A percentile compares a stretch with the other conserved stretches of the same genome.
These are phyloP conservation scores for Sebastes fasciatus DNA, from an alignment of 2,113 vertebrate genomes.

Conservation along the genomic window DNA sequence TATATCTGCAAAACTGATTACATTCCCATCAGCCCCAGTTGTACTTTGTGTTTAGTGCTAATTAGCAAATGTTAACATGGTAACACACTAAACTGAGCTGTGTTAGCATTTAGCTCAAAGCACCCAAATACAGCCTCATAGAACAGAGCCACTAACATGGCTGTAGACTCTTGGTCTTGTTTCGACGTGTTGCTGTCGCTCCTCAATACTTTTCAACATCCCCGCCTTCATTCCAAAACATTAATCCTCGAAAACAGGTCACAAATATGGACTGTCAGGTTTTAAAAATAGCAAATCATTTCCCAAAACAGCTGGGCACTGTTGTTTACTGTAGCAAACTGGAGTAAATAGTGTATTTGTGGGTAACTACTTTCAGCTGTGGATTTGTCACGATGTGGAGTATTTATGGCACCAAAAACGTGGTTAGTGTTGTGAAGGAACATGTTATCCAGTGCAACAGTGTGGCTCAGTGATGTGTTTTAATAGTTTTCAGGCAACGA, in stretches of 20 bases:
- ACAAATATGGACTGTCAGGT: background rate
- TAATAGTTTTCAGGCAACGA: background rate
- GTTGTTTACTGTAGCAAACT: background rate
- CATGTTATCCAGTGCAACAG: background rate
- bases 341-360: background rate
- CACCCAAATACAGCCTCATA: background rate
- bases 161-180: background rate
- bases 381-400: background rate
- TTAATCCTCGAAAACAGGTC: background rate
- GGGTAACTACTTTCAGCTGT: background rate
- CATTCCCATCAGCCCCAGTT: background rate
- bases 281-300: background rate
- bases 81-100: background rate
- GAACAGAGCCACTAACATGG: too few species aligned
- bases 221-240: background rate
- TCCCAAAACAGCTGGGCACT: background rate
- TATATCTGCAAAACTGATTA: background rate
- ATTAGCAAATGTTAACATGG: background rate
- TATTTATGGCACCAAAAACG: too few species aligned
- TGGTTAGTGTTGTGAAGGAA: background rate
- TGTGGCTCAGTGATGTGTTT: background rate
- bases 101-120: background rate
- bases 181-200: background rate
- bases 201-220: background rate
- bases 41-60: background rate